Base-by-base conservation (phyloP, 2,888 invertebrate species). In the Ceramica pisi region DNA sequence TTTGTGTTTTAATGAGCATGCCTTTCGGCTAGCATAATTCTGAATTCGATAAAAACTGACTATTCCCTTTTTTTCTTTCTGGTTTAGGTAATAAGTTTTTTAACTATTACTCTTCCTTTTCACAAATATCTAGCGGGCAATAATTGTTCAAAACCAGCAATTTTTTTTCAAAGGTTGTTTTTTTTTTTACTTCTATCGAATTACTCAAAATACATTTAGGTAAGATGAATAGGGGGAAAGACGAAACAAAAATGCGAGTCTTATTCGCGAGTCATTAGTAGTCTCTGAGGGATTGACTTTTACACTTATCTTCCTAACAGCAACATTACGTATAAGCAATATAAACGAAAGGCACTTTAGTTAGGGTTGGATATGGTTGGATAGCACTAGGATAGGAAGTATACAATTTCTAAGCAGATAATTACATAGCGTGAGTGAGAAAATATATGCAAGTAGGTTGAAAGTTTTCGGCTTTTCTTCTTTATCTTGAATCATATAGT, bases 201-300 rank as follows among this genome's bases (percentile, higher is more conserved):
- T 31, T 31, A 31, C 31, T 31, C 31, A 31, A 31, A 31, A 31
- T 31, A 6, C 31, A 31, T 31, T 31, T 31, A n/a, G n/a, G n/a
- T 5, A 31, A 12, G 38, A 44, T 31, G 14, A 41, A 19, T 19
- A 41, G 21, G 21, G n/a, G n/a, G 48, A 46, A 66, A 48, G 19
- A 23, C 23, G 14, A 12, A 35, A 64, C 8, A 35, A 38, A 68
- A 48, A 41, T 19, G 38, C 26, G 26, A 26, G n/a, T 6, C 53
- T 26, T 10, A 31, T 38, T 38, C 19, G 21, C 6, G 26, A 50
- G 2, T 31, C 26, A 73, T 70, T 70, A 48, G 16, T 38, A 57
- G 38, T 73, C 59, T 72, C 35, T 72, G 14, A 48, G 46, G 73
- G 8, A 21, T 46, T 7, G 19, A 12, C 9, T 46, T 10, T 38